Conservation (phyloP, 2,888 invertebrate species). For the Plagodis dolabraria region DNA sequence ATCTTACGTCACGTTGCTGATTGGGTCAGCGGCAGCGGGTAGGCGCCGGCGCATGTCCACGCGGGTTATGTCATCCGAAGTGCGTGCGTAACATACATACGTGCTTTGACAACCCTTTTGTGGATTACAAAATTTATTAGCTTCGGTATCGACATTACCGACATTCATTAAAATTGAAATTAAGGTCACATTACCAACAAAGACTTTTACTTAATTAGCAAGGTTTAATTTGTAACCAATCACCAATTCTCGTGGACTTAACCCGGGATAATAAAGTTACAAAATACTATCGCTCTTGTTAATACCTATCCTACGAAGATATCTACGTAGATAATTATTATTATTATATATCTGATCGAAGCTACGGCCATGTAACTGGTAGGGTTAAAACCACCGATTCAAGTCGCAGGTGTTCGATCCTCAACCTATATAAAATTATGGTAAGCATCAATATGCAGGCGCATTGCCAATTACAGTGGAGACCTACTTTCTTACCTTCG, state of each 20-base stretch:
- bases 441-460: slow-evolving; percentile 81
- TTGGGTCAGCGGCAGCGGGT: slow-evolving; percentile 67
- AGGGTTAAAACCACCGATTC: background rate
- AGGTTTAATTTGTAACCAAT: slow-evolving; percentile 20
- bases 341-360: slow-evolving; percentile 15
- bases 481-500: slow-evolving; percentile 85
- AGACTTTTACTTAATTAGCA: slow-evolving; percentile 25
- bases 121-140: slow-evolving; percentile 33
- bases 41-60: slow-evolving; percentile 58
- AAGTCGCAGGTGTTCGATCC: slow-evolving; percentile 55
- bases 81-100: slow-evolving; percentile 60
- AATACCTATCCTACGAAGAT: background rate
- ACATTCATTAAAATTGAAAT: slow-evolving; percentile 39
- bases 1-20: slow-evolving; percentile 65
- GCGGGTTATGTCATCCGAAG: slow-evolving; percentile 71
- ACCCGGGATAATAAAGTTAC: slow-evolving; percentile 20
- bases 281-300: background rate
- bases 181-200: slow-evolving; percentile 26
- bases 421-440: slow-evolving; percentile 67
- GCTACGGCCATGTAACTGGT: background rate
- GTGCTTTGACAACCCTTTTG: slow-evolving; percentile 44
- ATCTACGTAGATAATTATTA: slow-evolving; percentile 23
- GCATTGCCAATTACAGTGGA: slow-evolving; percentile 81
- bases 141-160: slow-evolving; percentile 26
- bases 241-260: background rate